Base-by-base conservation (phyloP, 2,797 vertebrate genomes). In the Spea hammondii region DNA sequence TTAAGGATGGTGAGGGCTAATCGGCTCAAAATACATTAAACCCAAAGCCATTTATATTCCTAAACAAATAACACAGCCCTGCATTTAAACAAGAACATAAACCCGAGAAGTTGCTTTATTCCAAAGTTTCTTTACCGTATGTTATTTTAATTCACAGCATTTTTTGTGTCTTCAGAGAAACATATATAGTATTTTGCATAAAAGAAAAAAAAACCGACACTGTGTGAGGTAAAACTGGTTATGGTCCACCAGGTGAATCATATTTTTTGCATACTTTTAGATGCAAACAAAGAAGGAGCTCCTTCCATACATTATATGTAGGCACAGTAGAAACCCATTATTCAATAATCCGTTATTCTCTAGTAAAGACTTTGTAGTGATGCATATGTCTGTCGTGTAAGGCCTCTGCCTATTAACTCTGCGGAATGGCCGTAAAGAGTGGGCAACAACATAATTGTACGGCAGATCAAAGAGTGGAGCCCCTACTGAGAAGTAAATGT, bases 401-500 rank as follows among this genome's bases (percentile, higher is more conserved):
- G 87, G 88, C 65, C 83, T 87, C 80, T 85, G 86, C 85, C 90
- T 86, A 84, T 89, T 92, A 89, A 87, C 86, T 89, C 84, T 85
- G 79, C 0, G 1, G 85, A 78, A 74, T 0, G 70, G 87, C 83
- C 87, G 88, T 89, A 87, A 88, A 88, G 86, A 79, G 83, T 81
- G 86, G 86, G 88, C 86, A 88, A 86, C 80, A 84, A 87, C 82
- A 87, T 89, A 91, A 92, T 91, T 91, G 86, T 90, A 84, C 81
- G 65, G 74, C 78, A 85, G 91, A 93, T 93, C 91, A 94, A 92
- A 93, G 90, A 86, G 74, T 65, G 80, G 88, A 87, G 86, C 90
- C 88, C 90, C 90, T 88, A 88, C 91, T 89, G 90, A 91, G 92
- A 92, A 91, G 86, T 88, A 88, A 91, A 87, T 86, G 87, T 83